These are phyloP conservation scores for Circaetus gallicus DNA, from an alignment of 2,113 vertebrate genomes.

Conservation along the genomic window DNA sequence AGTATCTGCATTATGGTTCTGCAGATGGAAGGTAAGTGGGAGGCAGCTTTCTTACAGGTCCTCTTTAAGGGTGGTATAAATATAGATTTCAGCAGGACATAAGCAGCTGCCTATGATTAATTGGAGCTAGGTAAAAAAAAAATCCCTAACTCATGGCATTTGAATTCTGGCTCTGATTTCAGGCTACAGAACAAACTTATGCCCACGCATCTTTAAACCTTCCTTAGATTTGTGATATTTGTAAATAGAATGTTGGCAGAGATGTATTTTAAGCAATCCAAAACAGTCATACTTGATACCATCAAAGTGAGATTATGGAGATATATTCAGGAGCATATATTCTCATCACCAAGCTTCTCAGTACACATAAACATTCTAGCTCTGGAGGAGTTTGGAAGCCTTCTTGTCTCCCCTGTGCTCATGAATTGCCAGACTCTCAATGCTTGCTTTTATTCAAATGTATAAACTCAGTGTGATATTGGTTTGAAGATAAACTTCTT, in stretches of 20 bases:
- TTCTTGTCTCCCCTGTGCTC: not conserved
- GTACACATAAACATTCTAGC: not conserved
- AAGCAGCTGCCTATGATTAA: not conserved
- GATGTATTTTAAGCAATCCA: not conserved
- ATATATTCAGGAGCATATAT: not conserved
- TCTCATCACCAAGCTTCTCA: not conserved
- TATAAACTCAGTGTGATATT: not conserved
- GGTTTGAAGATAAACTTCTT: not conserved
- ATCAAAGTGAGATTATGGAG: not conserved
- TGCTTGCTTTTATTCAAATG: not conserved
- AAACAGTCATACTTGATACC: not conserved
- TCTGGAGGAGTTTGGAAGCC: not conserved
- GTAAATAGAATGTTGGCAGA: not conserved
- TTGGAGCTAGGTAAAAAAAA: not conserved
- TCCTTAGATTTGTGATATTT: not conserved
- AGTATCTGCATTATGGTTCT: not conserved
- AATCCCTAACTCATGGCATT: not conserved
- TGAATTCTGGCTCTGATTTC: not conserved
- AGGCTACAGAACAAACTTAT: not conserved
- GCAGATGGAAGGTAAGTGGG: constrained; percentile 12
- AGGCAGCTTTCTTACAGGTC: not conserved
- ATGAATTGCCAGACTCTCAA: not conserved
- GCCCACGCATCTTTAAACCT: not conserved
- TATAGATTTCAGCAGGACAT: not conserved
- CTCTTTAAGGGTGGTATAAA: constrained; percentile 3